Evolutionary conservation across 2,888 invertebrate species (phyloP).

Genomic region (Cabera pusaria): DNA sequence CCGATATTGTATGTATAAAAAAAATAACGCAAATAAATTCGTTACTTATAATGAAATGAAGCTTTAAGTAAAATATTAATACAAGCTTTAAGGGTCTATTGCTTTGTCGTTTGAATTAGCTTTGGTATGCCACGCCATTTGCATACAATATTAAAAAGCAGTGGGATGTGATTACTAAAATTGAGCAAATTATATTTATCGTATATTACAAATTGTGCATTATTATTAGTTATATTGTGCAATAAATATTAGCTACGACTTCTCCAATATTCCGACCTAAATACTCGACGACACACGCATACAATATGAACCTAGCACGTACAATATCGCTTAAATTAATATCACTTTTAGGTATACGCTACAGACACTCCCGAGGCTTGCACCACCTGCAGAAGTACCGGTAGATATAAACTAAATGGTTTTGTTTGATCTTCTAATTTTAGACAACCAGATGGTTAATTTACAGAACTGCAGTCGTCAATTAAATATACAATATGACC

Average conservation of each 20-base stretch:
- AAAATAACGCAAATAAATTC: conserved; percentile 25
- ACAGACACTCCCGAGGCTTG: conserved; percentile 35
- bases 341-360: conserved; percentile 75
- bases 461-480: conserved; percentile 34
- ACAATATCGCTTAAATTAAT: conserved; percentile 79
- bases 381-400: conserved; percentile 32
- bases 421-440: conserved; percentile 40
- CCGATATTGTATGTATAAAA: conserved; percentile 7
- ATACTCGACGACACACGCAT: conserved; percentile 44
- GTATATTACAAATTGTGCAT: conserved; percentile 40
- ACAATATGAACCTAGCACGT: conserved; percentile 71
- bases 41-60: conserved; percentile 5
- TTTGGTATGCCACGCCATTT: conserved; percentile 12
- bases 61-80: conserved; percentile 10
- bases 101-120: conserved; percentile 11
- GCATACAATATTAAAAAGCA: conserved; percentile 33
- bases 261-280: conserved; percentile 34
- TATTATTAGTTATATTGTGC: conserved; percentile 40
- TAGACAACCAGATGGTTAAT: conserved; percentile 38
- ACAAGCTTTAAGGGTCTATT: conserved; percentile 12
- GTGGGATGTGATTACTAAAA: conserved; percentile 35
- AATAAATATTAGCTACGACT: conserved; percentile 46
- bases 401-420: conserved; percentile 38
- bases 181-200: conserved; percentile 61
- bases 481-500: conserved; percentile 14